Evolutionary conservation across 2,888 invertebrate species (phyloP).

Genomic region (Drosophila lacicola): DNA sequence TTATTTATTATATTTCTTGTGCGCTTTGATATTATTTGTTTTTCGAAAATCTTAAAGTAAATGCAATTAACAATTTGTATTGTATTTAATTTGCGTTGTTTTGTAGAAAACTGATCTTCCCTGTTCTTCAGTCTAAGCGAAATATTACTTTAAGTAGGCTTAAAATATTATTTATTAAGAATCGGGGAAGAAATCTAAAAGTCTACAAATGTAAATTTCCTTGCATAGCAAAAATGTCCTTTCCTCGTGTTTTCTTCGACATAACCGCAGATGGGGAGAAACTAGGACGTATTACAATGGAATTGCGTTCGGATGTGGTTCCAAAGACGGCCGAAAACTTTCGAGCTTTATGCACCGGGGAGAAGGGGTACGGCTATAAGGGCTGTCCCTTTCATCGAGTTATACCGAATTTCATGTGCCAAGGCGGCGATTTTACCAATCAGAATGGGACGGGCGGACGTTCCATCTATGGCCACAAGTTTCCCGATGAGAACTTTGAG

Average conservation of each 20-base stretch:
- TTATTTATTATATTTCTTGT: slow-evolving; percentile 28
- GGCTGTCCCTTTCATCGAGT: slow-evolving; percentile 96
- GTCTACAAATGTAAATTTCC: not conserved
- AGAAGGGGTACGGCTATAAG: slow-evolving; percentile 97
- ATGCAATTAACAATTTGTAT: slow-evolving; percentile 20
- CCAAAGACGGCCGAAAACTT: slow-evolving; percentile 98
- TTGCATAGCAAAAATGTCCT: slow-evolving; percentile 14
- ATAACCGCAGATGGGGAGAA: slow-evolving; percentile 42
- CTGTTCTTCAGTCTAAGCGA: too few species aligned
- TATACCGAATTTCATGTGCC: slow-evolving; percentile 98
- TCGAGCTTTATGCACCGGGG: slow-evolving; percentile 97
- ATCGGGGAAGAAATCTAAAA: not conserved
- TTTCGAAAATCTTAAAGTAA: slow-evolving; percentile 5
- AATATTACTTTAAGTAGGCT: not conserved
- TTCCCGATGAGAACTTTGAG: slow-evolving; percentile 97
- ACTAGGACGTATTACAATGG: slow-evolving; percentile 48
- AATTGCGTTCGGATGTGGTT: slow-evolving; percentile 94
- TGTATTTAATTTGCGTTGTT: not conserved
- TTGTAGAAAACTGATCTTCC: not conserved
- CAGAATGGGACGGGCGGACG: slow-evolving; percentile 98
- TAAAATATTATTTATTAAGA: not conserved
- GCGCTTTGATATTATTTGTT: slow-evolving; percentile 1
- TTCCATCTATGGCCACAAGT: slow-evolving; percentile 98
- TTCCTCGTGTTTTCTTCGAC: slow-evolving; percentile 56
- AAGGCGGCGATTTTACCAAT: slow-evolving; percentile 97